phyloP scores from a whole-genome alignment of 2,113 vertebrate genomes.

The Indri indri region DNA sequence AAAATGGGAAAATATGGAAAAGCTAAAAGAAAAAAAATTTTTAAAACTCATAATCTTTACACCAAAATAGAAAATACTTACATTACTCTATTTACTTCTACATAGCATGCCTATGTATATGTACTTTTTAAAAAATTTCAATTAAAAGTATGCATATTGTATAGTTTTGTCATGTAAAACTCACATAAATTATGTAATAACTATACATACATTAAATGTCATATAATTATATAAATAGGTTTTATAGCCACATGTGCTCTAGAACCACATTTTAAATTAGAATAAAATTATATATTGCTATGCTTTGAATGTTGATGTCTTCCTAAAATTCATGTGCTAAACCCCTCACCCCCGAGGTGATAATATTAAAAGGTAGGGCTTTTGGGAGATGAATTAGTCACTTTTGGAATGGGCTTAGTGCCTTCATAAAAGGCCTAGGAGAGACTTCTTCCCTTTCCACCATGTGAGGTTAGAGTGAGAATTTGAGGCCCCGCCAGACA shows the following conservation, averaged over 20 bases:
- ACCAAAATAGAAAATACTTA: not conserved
- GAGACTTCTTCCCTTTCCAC: not conserved
- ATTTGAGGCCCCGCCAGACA: not conserved
- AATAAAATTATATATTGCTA: not conserved
- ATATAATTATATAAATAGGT: not conserved
- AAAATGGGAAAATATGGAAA: not conserved
- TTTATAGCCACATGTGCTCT: not conserved
- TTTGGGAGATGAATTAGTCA: not conserved
- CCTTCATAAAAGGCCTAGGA: not conserved
- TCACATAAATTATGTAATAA: not conserved
- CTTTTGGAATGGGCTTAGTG: not conserved
- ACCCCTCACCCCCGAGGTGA: not conserved
- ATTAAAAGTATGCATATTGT: not conserved
- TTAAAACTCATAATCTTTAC: not conserved
- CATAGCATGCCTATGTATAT: not conserved
- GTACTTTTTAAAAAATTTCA: not conserved
- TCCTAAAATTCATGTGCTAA: not conserved
- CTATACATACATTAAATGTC: not conserved
- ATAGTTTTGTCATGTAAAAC: not conserved
- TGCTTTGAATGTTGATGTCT: not conserved
- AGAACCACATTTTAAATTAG: not conserved
- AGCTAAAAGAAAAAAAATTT: not conserved
- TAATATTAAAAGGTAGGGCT: not conserved
- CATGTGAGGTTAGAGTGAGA: not conserved
- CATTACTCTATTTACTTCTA: not conserved